Base-by-base conservation (phyloP, 2,888 invertebrate species). In the Gibbula magus region DNA sequence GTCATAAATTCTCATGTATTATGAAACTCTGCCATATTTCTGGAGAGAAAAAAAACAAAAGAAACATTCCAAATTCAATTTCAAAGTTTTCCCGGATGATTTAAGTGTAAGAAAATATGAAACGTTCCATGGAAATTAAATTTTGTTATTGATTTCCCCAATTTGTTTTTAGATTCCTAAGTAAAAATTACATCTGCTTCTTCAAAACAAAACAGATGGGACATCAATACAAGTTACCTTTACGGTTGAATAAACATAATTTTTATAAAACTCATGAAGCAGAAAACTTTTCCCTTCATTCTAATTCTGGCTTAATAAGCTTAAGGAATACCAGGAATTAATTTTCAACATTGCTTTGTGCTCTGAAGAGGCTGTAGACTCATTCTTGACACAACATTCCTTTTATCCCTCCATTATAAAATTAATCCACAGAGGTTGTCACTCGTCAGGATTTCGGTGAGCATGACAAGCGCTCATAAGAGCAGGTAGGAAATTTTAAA, bases 341-440 rank as follows among this genome's bases (percentile, higher is more conserved):
- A 70, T 70, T 70, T 70, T 67, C 67, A 67, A 67, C 67, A 67
- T 67, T 67, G 67, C 70, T 70, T 70, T 70, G 70, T 70, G 70
- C 32, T 70, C 39, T 39, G 29, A 70, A 70, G 70, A 35, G 70
- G 39, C 70, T 13, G 35, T 70, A 70, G 35, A 70, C 25, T 70
- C 39, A 32, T 70, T 35, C 70, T 70, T 39, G 39, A 70, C 70
- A 70, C 70, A 70, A 70, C 35, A 29, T 70, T 70, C 70, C 70
- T 39, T 70, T 70, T 70, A 70, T 70, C 70, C 70, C n/a, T 70
- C 70, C 70, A 70, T 70, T 70, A 70, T 70, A 25, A 70, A 70
- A 70, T 70, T 70, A 70, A 70, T 70, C 70, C 70, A 25, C 35
- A 10, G 32, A 8, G 70, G 39, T 39, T 35, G 70, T 8, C 29